Percentiles rank a stretch among this genome's conserved stretches.
Evolutionary conservation across 2,113 vertebrate species (phyloP).

Genomic region (Pygoscelis adeliae): DNA sequence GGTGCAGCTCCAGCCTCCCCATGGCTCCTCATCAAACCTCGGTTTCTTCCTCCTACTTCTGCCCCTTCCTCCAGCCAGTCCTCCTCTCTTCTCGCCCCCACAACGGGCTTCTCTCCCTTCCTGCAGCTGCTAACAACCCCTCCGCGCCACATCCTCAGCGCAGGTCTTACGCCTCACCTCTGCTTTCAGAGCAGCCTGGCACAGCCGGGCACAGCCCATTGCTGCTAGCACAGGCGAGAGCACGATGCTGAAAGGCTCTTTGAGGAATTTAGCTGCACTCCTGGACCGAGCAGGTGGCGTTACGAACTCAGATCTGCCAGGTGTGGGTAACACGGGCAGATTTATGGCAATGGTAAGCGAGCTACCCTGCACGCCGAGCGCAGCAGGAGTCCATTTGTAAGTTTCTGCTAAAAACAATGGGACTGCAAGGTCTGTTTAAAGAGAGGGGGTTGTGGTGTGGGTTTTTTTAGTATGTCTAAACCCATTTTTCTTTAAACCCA

Average conservation of each 20-base stretch:
- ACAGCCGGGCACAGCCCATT: neutral
- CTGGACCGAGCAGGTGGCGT: accelerated
- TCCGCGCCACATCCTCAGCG: neutral
- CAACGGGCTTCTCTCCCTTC: neutral
- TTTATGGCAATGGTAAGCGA: neutral
- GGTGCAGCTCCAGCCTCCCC: neutral
- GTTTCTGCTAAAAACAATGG: neutral
- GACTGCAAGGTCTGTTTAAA: neutral
- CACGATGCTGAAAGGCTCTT: neutral
- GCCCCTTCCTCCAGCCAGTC: neutral
- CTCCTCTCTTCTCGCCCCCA: neutral
- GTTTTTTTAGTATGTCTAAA: neutral
- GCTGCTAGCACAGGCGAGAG: neutral
- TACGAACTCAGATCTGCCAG: neutral
- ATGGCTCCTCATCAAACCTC: neutral
- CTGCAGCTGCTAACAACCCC: neutral
- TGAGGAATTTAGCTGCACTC: neutral
- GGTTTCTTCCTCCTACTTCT: neutral
- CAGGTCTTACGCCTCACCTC: neutral
- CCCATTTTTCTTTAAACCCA: neutral
- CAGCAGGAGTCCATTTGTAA: neutral
- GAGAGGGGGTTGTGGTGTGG: neutral
- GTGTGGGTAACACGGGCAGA: neutral
- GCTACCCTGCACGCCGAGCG: accelerated
- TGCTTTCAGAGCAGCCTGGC: neutral